Evolutionary conservation across 2,797 vertebrate species (phyloP), one percentile per base, ranked within the genome.

Genomic region (Channallabes apus): DNA sequence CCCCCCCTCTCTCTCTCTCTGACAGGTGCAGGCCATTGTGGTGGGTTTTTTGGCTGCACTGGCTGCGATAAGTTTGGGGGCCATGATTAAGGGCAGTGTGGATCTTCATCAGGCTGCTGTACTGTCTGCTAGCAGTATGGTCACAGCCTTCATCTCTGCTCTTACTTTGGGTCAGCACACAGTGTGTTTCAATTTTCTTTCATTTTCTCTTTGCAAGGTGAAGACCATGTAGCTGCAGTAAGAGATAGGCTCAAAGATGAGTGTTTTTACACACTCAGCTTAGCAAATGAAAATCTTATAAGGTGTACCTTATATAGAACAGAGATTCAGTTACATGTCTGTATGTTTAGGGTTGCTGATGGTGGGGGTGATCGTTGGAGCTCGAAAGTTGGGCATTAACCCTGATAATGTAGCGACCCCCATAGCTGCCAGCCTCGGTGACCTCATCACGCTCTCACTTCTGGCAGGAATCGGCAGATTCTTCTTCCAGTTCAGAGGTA

Each of bases 331-430:
- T 35, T 61, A 38, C 1, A 62, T 69, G 71, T 38, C n/a, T 73
- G 24, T 83, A 17, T 67, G 6, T 78, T 32, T 87, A 97, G 96
- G 96, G 85, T 84, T 97, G 89, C 94, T 99, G 90, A 98, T 98
- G 97, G 95, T 98, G 6, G 97, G 95, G 0, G 96, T 99, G 81
- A 96, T 99, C 88, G 93, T 96, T 0, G 95, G 96, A 68, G 96
- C 98, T 72, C 95, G 95, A 89, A 97, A 96, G 86, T 90, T 97
- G 71, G 96, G 97, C 68, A 96, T 99, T 90, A 99, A 99, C 91
- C 97, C 98, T 0, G 98, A 99, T 93, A 99, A 99, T 17, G 95
- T 99, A 0, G 97, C 98, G 86, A 99, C 98, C 0, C 98, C 98
- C 41, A 97, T 99, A 51, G 98, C 98, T 7, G 97, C 98, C 27